A percentile compares a stretch with the other conserved stretches of the same genome.
phyloP scores from a whole-genome alignment of 2,797 vertebrate species.

The Spheniscus humboldti region DNA sequence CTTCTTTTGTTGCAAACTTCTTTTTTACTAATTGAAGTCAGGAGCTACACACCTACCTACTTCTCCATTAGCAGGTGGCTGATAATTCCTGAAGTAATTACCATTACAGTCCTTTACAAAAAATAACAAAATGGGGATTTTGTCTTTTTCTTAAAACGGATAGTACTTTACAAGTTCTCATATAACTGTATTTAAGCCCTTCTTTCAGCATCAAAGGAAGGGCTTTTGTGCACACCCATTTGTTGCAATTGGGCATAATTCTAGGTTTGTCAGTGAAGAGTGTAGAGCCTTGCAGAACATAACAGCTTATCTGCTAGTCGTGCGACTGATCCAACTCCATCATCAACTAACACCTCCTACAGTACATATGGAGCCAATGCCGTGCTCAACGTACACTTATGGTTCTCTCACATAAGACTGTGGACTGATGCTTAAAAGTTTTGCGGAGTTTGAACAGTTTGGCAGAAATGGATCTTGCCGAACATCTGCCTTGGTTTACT shows the following conservation, averaged over 20 bases:
- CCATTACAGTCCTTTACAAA: not conserved
- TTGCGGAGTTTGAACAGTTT: not conserved
- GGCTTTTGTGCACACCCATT: not conserved
- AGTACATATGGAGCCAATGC: not conserved
- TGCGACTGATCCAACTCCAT: not conserved
- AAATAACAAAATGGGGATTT: not conserved
- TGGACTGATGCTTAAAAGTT: not conserved
- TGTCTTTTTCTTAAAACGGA: not conserved
- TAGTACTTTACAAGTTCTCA: not conserved
- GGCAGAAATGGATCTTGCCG: not conserved
- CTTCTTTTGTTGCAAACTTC: not conserved
- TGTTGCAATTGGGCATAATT: not conserved
- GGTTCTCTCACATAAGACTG: not conserved
- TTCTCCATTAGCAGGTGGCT: not conserved
- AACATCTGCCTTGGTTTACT: not conserved
- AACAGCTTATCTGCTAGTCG: fast-evolving
- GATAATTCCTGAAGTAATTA: not conserved
- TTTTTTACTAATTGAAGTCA: not conserved
- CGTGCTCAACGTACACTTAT: fast-evolving
- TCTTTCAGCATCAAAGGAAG: not conserved
- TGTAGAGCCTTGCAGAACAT: not conserved
- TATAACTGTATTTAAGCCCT: not conserved
- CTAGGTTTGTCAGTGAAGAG: not conserved
- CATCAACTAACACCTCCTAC: not conserved
- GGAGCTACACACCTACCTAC: not conserved